Evolutionary conservation across 2,113 vertebrate genomes (phyloP), one percentile per base, ranked within the genome.

Genomic region (Merops nubicus): DNA sequence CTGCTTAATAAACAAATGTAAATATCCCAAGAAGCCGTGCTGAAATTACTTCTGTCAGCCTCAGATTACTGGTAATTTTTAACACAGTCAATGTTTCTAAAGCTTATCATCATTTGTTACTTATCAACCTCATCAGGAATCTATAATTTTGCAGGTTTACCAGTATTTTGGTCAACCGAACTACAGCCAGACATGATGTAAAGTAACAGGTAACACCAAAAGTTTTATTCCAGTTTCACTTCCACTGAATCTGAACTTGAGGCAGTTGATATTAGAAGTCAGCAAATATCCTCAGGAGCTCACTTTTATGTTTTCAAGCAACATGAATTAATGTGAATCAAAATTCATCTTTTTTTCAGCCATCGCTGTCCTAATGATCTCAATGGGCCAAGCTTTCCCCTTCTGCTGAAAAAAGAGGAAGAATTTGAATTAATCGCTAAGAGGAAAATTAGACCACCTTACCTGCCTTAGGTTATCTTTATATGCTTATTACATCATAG

Each of bases 381-480:
- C 57, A 54, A 11, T 10, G 23, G 23, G 26, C 42, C 26, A 63
- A 1, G 1, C 26, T 57, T 31, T 89, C 2, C 0, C 51, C 1
- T 70, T 94, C 74, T 56, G 81, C 73, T 93, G 75, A 53, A 93
- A 91, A 91, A 69, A 85, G 53, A 90, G 8, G 33, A 91, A 42
- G 18, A 63, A 91, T 81, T 33, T 47, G 40, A 67, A 40, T 89
- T 76, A 79, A 84, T 43, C 11, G 2, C 65, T 31, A 53, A 19
- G 47, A 93, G 68, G 26, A 79, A 68, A 88, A 75, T 50, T 1
- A 81, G 12, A 33, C 45, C 36, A 76, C 9, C 8, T 8, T 51
- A 85, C 3, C 1, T 69, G 23, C 43, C 68, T 67, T 69, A 12
- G 26, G 40, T 79, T 78, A 78, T 29, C 50, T 78, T 76, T 45